A percentile compares a stretch with the other conserved stretches of the same genome.
Conservation (phyloP, 2,888 invertebrate genomes). For the Aphrophora alni region DNA sequence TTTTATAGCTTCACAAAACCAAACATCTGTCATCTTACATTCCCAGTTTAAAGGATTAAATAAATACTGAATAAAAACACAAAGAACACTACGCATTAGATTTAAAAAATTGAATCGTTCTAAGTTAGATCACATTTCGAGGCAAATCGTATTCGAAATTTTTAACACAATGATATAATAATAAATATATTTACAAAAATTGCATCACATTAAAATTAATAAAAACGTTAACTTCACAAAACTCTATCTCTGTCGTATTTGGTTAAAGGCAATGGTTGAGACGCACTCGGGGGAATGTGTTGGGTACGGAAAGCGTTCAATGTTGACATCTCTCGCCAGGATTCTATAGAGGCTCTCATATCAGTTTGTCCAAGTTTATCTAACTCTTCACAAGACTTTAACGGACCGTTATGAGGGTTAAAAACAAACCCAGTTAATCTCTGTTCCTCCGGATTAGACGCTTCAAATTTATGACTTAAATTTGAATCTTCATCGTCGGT, state of each 20-base stretch:
- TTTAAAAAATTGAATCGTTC: not conserved
- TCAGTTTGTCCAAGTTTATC: slow-evolving; percentile 51
- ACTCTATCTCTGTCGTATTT: slow-evolving; percentile 25
- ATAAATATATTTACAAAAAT: not conserved
- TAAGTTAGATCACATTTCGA: not conserved
- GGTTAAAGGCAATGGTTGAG: slow-evolving; percentile 31
- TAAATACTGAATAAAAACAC: not conserved
- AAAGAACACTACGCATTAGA: not conserved
- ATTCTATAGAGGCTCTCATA: slow-evolving; percentile 55
- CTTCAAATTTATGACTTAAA: slow-evolving; percentile 55
- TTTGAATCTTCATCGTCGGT: slow-evolving; percentile 65
- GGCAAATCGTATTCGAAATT: not conserved
- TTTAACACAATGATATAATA: not conserved
- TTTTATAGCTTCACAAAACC: not conserved
- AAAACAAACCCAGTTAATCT: not conserved
- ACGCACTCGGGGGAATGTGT: slow-evolving; percentile 8
- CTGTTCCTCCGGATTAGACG: slow-evolving; percentile 58
- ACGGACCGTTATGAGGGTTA: slow-evolving; percentile 39
- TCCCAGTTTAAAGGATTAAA: not conserved
- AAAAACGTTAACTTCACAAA: not conserved
- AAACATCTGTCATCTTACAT: not conserved
- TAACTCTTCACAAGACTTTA: not conserved
- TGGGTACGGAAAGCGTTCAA: slow-evolving; percentile 31
- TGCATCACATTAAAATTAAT: not conserved
- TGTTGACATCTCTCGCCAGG: slow-evolving; percentile 55